Evolutionary conservation across 2,797 vertebrate species (phyloP), one percentile per base, ranked within the genome.

Genomic region (Neosalanx taihuensis): DNA sequence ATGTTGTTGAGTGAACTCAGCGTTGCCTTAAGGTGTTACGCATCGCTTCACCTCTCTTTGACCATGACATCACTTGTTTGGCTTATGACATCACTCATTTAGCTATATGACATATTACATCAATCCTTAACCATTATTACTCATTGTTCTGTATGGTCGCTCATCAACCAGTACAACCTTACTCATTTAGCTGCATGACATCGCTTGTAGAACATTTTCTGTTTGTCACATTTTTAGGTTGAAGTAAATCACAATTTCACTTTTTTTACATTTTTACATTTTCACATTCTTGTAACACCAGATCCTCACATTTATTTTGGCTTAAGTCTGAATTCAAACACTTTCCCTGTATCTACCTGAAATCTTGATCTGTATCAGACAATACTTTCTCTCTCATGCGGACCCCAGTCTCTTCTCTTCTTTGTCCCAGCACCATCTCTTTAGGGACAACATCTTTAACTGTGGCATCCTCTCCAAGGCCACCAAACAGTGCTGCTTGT

Each of bases 401-500:
- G 51, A 56, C 51, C 15, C 51, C 51, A 56, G 15, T 76, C 80
- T 85, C 81, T 72, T 83, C 87, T 17, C 51, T 17, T 53, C 51
- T 86, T 80, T 86, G 83, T 85, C 88, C 89, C 88, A 86, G 85
- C 85, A 83, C 77, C 67, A 57, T 82, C 75, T 76, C 77, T 73
- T 56, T 79, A 77, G 77, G 64, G 12, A 81, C 83, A 79, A 72
- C 84, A 81, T 84, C 79, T 66, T 13, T 13, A 37, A 31, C 66
- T 1, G 70, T 69, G 62, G 71, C 3, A 53, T 68, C 78, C 71
- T 75, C 30, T 46, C 35, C 0, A 49, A 71, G 69, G 31, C 65
- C 23, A 67, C 72, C 51, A 17, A 12, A 70, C 69, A 71, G 75
- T 70, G 64, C 74, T 74, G 77, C 80, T 77, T 56, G 71, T 69